Conservation (phyloP, 2,797 vertebrate species). For the Tragopan temminckii region DNA sequence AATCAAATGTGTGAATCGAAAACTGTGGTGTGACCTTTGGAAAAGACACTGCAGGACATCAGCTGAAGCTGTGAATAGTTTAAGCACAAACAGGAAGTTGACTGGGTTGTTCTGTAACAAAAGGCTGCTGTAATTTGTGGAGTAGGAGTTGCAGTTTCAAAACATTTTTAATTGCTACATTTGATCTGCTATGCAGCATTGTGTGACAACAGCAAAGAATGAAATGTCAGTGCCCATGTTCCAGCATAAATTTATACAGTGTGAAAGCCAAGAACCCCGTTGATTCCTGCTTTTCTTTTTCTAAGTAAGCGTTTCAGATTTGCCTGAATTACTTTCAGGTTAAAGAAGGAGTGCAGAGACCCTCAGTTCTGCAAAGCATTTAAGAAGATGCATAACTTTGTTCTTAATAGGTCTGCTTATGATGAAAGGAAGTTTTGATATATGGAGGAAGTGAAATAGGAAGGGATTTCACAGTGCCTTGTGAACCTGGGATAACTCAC, state of each 20-base stretch:
- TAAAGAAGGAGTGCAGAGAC: neutral
- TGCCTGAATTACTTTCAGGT: conserved; percentile 17
- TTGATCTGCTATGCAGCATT: conserved; percentile 68
- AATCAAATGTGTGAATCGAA: conserved; percentile 85
- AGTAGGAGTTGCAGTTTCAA: conserved; percentile 68
- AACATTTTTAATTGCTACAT: conserved; percentile 72
- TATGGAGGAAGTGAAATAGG: neutral
- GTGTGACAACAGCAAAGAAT: conserved; percentile 73
- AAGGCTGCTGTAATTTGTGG: conserved; percentile 66
- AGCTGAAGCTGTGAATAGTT: conserved; percentile 74
- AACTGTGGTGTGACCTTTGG: conserved; percentile 79
- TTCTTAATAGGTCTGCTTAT: neutral
- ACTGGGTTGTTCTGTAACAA: conserved; percentile 73
- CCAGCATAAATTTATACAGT: conserved; percentile 63
- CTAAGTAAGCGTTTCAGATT: neutral
- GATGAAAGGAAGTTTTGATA: conserved; percentile 10
- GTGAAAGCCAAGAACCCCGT: conserved; percentile 59
- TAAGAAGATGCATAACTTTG: neutral
- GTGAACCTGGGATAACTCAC: neutral
- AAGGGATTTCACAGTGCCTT: neutral
- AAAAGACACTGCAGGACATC: conserved; percentile 78
- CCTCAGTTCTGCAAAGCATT: neutral
- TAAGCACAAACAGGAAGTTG: conserved; percentile 75
- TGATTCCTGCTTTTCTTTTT: conserved; percentile 49
- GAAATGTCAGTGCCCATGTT: conserved; percentile 76